phyloP scores from a whole-genome alignment of 2,797 vertebrate species.

The Falco rusticolus region DNA sequence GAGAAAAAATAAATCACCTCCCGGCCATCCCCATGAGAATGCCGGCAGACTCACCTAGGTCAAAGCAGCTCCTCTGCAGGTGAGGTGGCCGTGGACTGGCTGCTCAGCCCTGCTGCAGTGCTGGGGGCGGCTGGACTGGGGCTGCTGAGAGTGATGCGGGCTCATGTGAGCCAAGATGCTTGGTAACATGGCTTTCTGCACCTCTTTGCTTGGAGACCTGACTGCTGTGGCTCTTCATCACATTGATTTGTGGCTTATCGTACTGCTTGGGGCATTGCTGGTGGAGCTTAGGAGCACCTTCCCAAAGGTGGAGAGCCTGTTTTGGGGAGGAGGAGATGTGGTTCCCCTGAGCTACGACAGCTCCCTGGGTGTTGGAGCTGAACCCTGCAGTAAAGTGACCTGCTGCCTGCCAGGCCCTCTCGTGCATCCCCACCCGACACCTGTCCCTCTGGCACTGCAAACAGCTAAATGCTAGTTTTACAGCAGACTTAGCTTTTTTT shows the following conservation, averaged over 20 bases:
- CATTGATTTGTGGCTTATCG: background rate
- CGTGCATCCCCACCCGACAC: background rate
- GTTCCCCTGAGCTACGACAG: background rate
- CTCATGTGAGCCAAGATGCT: background rate
- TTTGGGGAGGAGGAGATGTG: accelerated
- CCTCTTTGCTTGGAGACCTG: background rate
- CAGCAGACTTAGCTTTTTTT: background rate
- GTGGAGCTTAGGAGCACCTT: background rate
- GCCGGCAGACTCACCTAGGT: no score
- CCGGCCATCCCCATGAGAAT: background rate
- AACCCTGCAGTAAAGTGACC: background rate
- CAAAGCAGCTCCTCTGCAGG: background rate
- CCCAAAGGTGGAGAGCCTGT: background rate
- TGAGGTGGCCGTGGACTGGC: accelerated
- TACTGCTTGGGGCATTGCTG: background rate
- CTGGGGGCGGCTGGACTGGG: background rate
- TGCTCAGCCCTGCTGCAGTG: background rate
- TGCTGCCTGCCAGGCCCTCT: background rate
- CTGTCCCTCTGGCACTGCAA: background rate
- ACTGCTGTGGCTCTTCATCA: background rate
- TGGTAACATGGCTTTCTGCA: accelerated
- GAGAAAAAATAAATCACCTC: background rate
- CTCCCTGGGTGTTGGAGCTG: background rate
- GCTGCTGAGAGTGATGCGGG: accelerated
- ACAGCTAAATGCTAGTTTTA: background rate